Evolutionary conservation across 2,113 vertebrate genomes (phyloP).

Genomic region (Ictalurus furcatus): DNA sequence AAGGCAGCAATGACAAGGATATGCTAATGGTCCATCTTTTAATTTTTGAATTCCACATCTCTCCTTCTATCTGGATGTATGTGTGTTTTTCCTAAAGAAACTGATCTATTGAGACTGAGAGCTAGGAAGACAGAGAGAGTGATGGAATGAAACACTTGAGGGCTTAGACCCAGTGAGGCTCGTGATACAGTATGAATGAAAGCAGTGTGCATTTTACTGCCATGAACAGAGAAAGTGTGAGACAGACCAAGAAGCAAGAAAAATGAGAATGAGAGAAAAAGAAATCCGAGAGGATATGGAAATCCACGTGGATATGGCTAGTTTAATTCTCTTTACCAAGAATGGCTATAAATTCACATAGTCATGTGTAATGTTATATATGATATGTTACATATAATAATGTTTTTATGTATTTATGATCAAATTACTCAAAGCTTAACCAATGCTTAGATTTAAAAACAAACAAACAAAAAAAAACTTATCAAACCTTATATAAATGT

Average conservation of each 20-base stretch:
- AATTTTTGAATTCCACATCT: background rate
- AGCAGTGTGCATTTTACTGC: constrained; percentile 48
- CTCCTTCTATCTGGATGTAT: background rate
- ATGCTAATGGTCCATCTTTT: background rate
- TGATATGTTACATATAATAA: background rate
- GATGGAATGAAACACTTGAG: constrained; percentile 27
- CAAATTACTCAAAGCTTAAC: background rate
- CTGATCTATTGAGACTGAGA: background rate
- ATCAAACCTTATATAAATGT: too few relatives aligned
- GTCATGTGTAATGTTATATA: background rate
- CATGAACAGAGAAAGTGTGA: constrained; percentile 25
- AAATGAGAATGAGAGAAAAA: background rate
- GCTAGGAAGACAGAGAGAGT: background rate
- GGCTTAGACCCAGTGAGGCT: constrained; percentile 41
- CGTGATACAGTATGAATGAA: constrained; percentile 55
- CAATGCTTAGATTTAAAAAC: too few relatives aligned
- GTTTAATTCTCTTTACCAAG: background rate
- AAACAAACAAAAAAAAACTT: too few relatives aligned
- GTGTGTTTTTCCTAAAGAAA: background rate
- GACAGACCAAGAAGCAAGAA: background rate
- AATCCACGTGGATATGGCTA: background rate
- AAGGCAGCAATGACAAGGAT: background rate
- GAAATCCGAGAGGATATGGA: background rate
- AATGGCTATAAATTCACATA: constrained; percentile 1
- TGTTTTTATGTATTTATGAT: background rate